phyloP scores from a whole-genome alignment of 1,140 invertebrate species.

The Trichogramma pretiosum region DNA sequence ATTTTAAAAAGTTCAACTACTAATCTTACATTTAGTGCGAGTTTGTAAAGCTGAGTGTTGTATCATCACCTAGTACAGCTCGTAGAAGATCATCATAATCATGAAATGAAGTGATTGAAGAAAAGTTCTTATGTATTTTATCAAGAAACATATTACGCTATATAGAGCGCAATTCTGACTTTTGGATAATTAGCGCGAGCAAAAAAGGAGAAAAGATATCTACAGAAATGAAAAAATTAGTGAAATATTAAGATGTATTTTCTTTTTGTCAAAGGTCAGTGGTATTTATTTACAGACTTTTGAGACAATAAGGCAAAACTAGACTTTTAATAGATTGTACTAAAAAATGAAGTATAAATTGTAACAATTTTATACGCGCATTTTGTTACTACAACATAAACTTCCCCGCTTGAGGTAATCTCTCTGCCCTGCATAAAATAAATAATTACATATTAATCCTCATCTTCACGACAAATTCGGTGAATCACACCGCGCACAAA shows the following conservation, averaged over 20 bases:
- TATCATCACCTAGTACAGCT: constrained; percentile 13
- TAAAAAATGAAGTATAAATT: constrained; percentile 4
- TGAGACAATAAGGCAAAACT: constrained; percentile 34
- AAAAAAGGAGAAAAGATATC: constrained; percentile 8
- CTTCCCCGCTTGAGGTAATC: constrained; percentile 10
- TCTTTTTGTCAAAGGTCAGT: constrained; percentile 16
- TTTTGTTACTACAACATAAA: constrained; percentile 23
- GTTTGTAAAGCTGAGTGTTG: constrained; percentile 21
- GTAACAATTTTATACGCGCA: constrained; percentile 27
- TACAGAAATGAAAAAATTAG: neutral
- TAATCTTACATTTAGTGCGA: constrained; percentile 12
- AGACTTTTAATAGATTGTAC: constrained; percentile 20
- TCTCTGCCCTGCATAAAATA: constrained; percentile 17
- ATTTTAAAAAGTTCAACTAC: constrained; percentile 6
- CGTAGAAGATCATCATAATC: constrained; percentile 11
- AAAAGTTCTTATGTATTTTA: constrained; percentile 26
- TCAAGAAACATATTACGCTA: constrained; percentile 32
- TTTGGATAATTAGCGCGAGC: constrained; percentile 14
- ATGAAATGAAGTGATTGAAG: neutral
- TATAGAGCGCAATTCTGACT: constrained; percentile 22
- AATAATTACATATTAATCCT: constrained; percentile 15
- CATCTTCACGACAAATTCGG: constrained; percentile 12
- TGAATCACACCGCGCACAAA: constrained; percentile 28
- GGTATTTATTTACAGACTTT: constrained; percentile 24
- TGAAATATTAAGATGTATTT: constrained; percentile 3